These are phyloP conservation scores for Proterorhinus semilunaris DNA, from an alignment of 2,113 vertebrate genomes.

Conservation along the genomic window DNA sequence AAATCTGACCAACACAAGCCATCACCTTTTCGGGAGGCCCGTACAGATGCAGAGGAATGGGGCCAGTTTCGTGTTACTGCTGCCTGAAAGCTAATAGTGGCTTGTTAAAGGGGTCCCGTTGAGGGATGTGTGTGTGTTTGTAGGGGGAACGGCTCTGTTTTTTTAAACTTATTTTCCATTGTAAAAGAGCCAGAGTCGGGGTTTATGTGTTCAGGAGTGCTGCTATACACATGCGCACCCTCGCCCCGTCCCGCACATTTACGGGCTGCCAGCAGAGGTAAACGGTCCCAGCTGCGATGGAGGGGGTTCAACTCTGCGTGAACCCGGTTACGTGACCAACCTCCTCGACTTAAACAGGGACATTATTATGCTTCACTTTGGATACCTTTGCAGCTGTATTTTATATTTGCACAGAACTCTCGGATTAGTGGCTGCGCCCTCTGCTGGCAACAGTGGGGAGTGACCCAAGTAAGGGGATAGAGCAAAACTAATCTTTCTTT, in stretches of 20 bases:
- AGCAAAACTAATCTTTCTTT: too few species aligned
- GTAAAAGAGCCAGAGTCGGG: constrained; percentile 45
- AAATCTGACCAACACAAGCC: constrained; percentile 24
- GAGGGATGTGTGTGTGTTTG: constrained; percentile 29
- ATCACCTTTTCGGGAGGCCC: constrained; percentile 34
- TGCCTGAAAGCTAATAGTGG: constrained; percentile 50
- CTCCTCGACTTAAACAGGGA: constrained; percentile 57
- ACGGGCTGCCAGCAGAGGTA: constrained; percentile 63
- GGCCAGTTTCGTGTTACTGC: constrained; percentile 44
- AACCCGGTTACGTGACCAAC: constrained; percentile 68
- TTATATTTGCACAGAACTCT: constrained; percentile 14
- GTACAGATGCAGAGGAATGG: constrained; percentile 15
- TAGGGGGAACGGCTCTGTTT: constrained; percentile 36
- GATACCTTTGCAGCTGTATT: neutral
- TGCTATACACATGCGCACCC: constrained; percentile 20
- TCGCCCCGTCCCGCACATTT: constrained; percentile 26
- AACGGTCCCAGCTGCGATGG: constrained; percentile 74
- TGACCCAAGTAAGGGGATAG: constrained; percentile 12
- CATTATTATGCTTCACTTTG: constrained; percentile 31
- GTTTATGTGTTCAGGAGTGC: constrained; percentile 56
- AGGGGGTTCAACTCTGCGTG: constrained; percentile 73
- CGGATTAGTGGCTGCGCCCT: constrained; percentile 8
- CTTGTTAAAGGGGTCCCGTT: constrained; percentile 55
- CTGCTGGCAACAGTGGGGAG: constrained; percentile 35
- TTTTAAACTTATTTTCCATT: constrained; percentile 64